Evolutionary conservation across 2,113 vertebrate genomes (phyloP), one percentile per base, ranked within the genome.

Genomic region (Sinocyclocheilus maitianheensis): DNA sequence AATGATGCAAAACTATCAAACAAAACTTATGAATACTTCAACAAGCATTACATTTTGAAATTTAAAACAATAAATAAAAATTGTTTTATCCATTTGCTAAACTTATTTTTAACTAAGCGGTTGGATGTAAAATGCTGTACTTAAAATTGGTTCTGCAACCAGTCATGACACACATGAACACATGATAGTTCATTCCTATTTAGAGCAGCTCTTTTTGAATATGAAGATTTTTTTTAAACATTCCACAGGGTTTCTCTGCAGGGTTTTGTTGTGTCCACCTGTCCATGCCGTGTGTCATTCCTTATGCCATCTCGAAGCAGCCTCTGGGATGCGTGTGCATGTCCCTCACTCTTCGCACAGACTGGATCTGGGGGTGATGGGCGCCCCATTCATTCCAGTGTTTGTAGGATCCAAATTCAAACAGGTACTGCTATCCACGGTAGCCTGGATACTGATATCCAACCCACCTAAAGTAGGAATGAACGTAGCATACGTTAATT

Each of bases 301-400:
- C 4, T 88, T 93, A 95, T 22, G 93, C 90, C 1, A 93, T 87
- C 91, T 96, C 94, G 6, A 96, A 96, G 90, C 94, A 95, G 76
- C 95, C 95, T 72, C 94, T 92, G 81, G 91, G 94, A 86, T 95
- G 94, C 12, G 93, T 95, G 91, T 96, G 95, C 95, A 96, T 96
- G 91, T 96, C 96, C 67, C 93, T 94, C 87, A 96, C 95, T 82
- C 95, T 92, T 78, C 96, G 94, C 43, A 96, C 94, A 88, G 96
- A 96, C 92, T 96, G 96, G 89, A 96, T 95, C 92, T 96, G 94
- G 84, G 95, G 94, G 26, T 95, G 93, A 80, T 92, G 90, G 84
- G 94, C 94, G 13, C 95, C 95, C 95, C 95, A 96, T n/a, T 96
- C 94, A 4, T 96, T 96, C 95, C 95, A 96, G 90, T 96, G 95